phyloP scores from a whole-genome alignment of 37 sponge, comb jelly and placozoan species.

The Theonella swinhoei region DNA sequence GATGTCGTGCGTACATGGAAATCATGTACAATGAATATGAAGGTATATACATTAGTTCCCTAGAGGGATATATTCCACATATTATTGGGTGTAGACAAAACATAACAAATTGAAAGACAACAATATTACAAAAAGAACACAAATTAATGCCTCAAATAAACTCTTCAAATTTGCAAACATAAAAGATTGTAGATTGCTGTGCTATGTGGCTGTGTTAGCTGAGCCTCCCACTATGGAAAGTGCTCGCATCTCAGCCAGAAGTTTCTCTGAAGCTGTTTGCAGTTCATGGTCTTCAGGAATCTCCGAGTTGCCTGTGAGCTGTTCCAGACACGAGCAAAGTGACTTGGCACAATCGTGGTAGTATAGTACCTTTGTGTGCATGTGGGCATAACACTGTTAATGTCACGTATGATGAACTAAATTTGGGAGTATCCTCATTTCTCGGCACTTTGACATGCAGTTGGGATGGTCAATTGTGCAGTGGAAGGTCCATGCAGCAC shows the following conservation, averaged over 20 bases:
- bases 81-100: background rate
- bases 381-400: no score
- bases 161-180: no score
- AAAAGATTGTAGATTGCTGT: background rate
- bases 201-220: background rate
- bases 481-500: no score
- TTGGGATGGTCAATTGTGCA: no score
- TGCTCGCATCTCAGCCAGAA: conserved; percentile 33
- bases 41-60: background rate
- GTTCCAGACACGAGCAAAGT: background rate
- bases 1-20: background rate
- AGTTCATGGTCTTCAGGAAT: background rate
- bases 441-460: no score
- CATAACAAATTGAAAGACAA: background rate
- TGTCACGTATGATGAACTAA: conserved; percentile 11
- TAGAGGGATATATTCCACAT: no score
- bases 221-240: conserved; percentile 51
- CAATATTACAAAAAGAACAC: no score
- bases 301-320: background rate
- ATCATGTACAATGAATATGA: background rate
- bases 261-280: conserved; percentile 2
- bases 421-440: background rate
- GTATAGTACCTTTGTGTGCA: conserved; percentile 64
- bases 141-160: no score
- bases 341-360: conserved; percentile 33